A percentile compares a stretch with the other conserved stretches of the same genome.
phyloP scores from a whole-genome alignment of 2,113 vertebrate species.

The Mustelus asterias region DNA sequence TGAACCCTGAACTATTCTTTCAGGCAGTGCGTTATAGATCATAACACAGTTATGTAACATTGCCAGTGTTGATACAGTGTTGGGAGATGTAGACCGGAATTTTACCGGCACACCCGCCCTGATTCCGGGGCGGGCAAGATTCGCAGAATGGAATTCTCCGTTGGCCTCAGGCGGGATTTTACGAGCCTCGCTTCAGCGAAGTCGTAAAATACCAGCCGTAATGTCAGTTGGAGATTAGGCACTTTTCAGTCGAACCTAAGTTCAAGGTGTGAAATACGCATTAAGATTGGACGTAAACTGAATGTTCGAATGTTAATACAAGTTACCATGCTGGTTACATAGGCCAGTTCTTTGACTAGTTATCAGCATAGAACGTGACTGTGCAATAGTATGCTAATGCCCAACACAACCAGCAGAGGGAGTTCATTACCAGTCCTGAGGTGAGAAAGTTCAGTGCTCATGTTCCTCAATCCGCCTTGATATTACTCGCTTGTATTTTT shows the following conservation, averaged over 20 bases:
- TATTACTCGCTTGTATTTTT: neutral
- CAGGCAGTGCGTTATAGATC: too few relatives aligned
- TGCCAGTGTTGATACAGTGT: neutral
- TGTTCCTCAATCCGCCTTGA: neutral
- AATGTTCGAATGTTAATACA: neutral
- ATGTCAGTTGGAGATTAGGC: neutral
- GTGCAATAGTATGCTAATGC: neutral
- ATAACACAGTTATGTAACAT: neutral
- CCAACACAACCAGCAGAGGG: neutral
- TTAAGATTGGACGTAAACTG: neutral
- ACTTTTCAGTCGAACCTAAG: neutral
- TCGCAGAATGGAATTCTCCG: too few relatives aligned
- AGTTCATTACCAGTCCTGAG: neutral
- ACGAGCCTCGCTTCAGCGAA: too few relatives aligned
- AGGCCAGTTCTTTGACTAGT: neutral
- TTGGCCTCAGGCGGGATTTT: too few relatives aligned
- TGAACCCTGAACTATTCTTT: too few relatives aligned
- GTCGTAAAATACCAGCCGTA: too few relatives aligned
- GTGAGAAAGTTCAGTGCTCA: neutral
- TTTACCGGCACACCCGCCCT: too few relatives aligned
- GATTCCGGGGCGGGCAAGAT: too few relatives aligned
- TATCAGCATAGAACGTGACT: neutral
- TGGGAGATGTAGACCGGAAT: neutral
- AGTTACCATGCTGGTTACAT: neutral
- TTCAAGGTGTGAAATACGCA: neutral